phyloP scores from a whole-genome alignment of 2,113 vertebrate genomes.

The Anarrhichthys ocellatus region DNA sequence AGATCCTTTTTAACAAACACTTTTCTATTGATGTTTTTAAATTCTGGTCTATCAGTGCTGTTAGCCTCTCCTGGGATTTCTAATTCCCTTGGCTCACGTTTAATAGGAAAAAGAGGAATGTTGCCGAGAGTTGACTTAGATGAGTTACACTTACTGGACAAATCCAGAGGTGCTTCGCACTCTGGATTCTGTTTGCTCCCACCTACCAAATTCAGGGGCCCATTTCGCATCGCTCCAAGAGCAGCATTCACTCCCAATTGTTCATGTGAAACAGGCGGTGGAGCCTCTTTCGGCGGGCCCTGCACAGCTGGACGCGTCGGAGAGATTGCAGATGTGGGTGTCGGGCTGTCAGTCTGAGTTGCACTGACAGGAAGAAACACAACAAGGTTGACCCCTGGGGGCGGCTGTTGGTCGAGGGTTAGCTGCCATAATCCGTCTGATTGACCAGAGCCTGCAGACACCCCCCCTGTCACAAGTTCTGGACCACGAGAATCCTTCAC shows the following conservation, averaged over 20 bases:
- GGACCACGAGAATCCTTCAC: not conserved
- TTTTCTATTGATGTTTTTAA: not conserved
- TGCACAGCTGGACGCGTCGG: slow-evolving; percentile 17
- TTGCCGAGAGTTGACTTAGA: not conserved
- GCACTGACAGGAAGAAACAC: slow-evolving; percentile 71
- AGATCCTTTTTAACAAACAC: not conserved
- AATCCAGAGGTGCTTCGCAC: slow-evolving; percentile 57
- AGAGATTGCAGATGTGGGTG: slow-evolving; percentile 15
- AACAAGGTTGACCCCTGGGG: slow-evolving; percentile 73
- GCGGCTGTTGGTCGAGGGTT: slow-evolving; percentile 66
- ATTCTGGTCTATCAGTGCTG: not conserved
- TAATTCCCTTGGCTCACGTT: slow-evolving; percentile 56
- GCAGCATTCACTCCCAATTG: not conserved
- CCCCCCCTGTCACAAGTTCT: not conserved
- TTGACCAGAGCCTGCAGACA: not conserved
- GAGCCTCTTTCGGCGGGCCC: slow-evolving; percentile 3
- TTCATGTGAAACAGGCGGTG: not conserved
- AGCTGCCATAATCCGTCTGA: slow-evolving; percentile 66
- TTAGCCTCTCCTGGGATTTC: slow-evolving; percentile 29
- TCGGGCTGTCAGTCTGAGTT: slow-evolving; percentile 3
- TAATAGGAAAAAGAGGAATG: slow-evolving; percentile 27
- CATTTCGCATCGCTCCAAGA: not conserved
- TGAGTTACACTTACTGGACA: slow-evolving; percentile 56
- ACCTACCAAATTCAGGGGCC: slow-evolving; percentile 29
- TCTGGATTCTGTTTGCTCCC: slow-evolving; percentile 4